These are phyloP conservation scores for Thaleichthys pacificus DNA, from an alignment of 2,797 vertebrate species.

Conservation along the genomic window DNA sequence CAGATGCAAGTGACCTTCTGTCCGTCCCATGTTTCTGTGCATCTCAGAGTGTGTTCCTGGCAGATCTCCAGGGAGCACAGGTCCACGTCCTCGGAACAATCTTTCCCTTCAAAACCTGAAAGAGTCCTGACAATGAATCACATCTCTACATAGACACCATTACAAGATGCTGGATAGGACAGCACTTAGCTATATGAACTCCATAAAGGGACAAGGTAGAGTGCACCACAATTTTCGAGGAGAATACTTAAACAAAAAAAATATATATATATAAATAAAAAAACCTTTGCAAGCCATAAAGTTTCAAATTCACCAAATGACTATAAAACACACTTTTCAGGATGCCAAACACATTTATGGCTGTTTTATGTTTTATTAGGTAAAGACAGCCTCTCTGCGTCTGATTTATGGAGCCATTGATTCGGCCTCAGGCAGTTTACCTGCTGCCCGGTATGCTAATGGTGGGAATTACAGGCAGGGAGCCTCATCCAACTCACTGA, in stretches of 20 bases:
- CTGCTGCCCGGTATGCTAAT: slow-evolving; percentile 77
- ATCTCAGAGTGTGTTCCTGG: slow-evolving; percentile 62
- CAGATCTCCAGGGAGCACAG: slow-evolving; percentile 67
- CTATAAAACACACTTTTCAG: slow-evolving; percentile 33
- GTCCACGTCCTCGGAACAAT: slow-evolving; percentile 69
- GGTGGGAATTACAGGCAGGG: slow-evolving; percentile 68
- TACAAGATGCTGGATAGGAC: not conserved
- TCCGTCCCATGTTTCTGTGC: slow-evolving; percentile 58
- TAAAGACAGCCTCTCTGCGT: slow-evolving; percentile 64
- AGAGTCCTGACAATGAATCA: slow-evolving; percentile 7
- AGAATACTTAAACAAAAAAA: not conserved
- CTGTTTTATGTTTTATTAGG: slow-evolving; percentile 62
- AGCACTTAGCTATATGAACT: not conserved
- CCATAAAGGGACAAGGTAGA: not conserved
- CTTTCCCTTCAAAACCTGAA: slow-evolving; percentile 68
- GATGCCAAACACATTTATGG: slow-evolving; percentile 46
- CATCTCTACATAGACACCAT: not conserved
- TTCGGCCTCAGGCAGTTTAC: slow-evolving; percentile 58
- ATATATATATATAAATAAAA: too few species aligned
- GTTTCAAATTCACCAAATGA: slow-evolving; percentile 37
- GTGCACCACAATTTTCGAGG: not conserved
- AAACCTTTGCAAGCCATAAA: slow-evolving; percentile 15
- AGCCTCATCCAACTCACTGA: slow-evolving; percentile 60
- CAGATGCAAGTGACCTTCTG: slow-evolving; percentile 65
- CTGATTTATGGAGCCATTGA: slow-evolving; percentile 76